Percentiles rank a stretch among this genome's conserved stretches.
Conservation (phyloP, 2,888 invertebrate species). For the Nomada goodeniana region DNA sequence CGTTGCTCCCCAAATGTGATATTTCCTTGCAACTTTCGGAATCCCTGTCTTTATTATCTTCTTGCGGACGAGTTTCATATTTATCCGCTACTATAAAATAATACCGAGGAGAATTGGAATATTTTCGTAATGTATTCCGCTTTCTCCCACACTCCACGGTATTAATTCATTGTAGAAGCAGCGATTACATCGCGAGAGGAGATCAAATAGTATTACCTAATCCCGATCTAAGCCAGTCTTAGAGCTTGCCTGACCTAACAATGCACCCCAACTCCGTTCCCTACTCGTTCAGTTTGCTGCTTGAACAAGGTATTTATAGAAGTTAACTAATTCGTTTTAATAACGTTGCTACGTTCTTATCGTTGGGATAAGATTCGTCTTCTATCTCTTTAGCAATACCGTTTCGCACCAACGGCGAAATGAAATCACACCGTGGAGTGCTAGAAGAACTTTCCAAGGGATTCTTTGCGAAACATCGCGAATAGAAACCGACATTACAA, state of each 20-base stretch:
- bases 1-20: too few species aligned
- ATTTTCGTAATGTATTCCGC: not conserved
- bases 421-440: not conserved
- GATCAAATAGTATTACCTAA: conserved; percentile 36
- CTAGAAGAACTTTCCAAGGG: not conserved
- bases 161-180: conserved; percentile 23
- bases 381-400: conserved; percentile 31
- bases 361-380: not conserved
- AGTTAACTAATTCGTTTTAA: conserved; percentile 24
- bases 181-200: conserved; percentile 29
- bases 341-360: not conserved
- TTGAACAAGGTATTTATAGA: conserved; percentile 5
- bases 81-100: not conserved
- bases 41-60: too few species aligned
- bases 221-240: conserved; percentile 32
- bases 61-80: too few species aligned
- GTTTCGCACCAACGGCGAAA: not conserved
- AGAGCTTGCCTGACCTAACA: conserved; percentile 30
- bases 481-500: conserved; percentile 31
- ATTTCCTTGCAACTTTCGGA: too few species aligned
- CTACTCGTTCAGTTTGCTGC: not conserved
- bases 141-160: not conserved
- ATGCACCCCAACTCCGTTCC: not conserved
- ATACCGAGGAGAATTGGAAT: not conserved
- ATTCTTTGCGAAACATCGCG: conserved; percentile 39